A percentile compares a stretch with the other conserved stretches of the same genome.
Evolutionary conservation across 2,888 invertebrate species (phyloP).

Genomic region (Catocala nupta): DNA sequence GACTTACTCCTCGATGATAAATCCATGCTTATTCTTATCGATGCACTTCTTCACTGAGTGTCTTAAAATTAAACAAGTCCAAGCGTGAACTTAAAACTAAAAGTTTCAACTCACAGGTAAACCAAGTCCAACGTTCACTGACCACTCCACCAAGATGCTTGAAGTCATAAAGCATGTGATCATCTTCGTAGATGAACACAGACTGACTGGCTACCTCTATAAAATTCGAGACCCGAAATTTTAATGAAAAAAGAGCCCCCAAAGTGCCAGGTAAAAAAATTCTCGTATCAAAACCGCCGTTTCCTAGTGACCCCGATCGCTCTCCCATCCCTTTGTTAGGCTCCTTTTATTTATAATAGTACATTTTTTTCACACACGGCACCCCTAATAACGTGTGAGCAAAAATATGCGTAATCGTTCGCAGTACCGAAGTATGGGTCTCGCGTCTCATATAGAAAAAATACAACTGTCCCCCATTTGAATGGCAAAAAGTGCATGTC

Average conservation of each 20-base stretch:
- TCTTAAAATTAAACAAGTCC: constrained; percentile 47
- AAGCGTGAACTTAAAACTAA: constrained; percentile 45
- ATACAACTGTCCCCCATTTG: constrained; percentile 84
- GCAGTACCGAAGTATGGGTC: constrained; percentile 63
- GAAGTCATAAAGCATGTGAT: constrained; percentile 82
- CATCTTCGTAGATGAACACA: constrained; percentile 87
- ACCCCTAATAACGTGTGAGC: constrained; percentile 85
- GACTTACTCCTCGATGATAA: constrained; percentile 85
- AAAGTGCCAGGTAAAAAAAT: constrained; percentile 84
- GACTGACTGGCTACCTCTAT: constrained; percentile 84
- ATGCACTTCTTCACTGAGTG: constrained; percentile 53
- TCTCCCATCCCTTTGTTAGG: constrained; percentile 85
- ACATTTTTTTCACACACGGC: constrained; percentile 86
- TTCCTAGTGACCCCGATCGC: constrained; percentile 87
- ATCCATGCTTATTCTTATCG: constrained; percentile 72
- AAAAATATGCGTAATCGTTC: constrained; percentile 85
- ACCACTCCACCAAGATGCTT: constrained; percentile 66
- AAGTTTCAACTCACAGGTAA: constrained; percentile 52
- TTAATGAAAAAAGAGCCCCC: constrained; percentile 81
- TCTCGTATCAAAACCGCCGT: constrained; percentile 86
- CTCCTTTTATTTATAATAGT: constrained; percentile 86
- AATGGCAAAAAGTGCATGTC: constrained; percentile 87
- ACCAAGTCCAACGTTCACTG: constrained; percentile 70
- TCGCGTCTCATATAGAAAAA: constrained; percentile 73
- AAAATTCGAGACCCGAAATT: constrained; percentile 74